Evolutionary conservation across 1,140 invertebrate genomes (phyloP), one percentile per base, ranked within the genome.

Genomic region (Vanessa atalanta): DNA sequence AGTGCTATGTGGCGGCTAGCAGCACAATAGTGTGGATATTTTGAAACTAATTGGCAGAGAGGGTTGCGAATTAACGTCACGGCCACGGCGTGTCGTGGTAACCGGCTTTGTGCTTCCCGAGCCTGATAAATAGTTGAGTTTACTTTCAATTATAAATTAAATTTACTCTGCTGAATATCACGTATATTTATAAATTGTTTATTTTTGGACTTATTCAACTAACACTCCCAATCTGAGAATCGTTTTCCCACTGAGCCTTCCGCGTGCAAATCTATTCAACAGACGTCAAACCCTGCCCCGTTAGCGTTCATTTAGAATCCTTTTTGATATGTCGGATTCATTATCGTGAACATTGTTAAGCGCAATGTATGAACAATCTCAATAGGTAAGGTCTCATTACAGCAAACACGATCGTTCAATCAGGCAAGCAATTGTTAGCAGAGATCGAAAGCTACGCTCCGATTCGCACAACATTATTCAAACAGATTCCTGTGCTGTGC

Each of bases 21-120:
- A 75, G 84, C 83, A 92, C 87, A 91, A 92, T 91, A 90, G 88
- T 89, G 90, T 88, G 84, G 89, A 88, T 90, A 89, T 92, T 92
- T 90, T 85, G 85, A 90, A 88, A 90, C 90, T 92, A 92, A 92
- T 92, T 92, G 90, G 90, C 90, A 90, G 89, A 90, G 89, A 92
- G 89, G 89, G 88, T 91, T 91, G 89, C 86, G 88, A 92, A 92
- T 91, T 90, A 90, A 90, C 87, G 88, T 90, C 90, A 89, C 80
- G 84, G 87, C 82, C 86, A 77, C 78, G 77, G 74, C 83, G 81
- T 83, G 82, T 81, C 76, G 82, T 81, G 76, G 81, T 79, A 83
- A 76, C 76, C 81, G 84, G 83, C 88, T 91, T 87, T 88, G 83
- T 87, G 79, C 80, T 79, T 79, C 78, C 78, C 76, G 80, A 81